Base-by-base conservation (phyloP, 2,888 invertebrate genomes). In the Dastarcus helophoroides region DNA sequence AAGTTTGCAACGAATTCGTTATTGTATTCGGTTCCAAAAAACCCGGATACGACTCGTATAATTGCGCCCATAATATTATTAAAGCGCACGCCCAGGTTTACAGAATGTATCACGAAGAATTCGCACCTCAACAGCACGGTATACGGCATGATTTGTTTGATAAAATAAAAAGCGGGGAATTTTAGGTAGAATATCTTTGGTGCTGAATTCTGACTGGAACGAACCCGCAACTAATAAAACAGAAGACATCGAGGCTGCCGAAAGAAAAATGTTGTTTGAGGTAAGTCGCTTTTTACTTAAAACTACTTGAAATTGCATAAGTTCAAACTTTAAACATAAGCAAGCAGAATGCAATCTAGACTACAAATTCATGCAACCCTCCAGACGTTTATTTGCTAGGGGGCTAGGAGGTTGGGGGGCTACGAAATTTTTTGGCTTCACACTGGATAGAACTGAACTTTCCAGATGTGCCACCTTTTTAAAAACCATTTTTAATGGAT, bases 1-100 rank as follows among this genome's bases (percentile, higher is more conserved):
- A 37, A 10, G 30, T 38, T 8, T 47, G 47, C 14, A 32, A 23
- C 8, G 43, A 46, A 10, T n/a, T n/a, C n/a, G n/a, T n/a, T n/a
- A n/a, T n/a, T n/a, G n/a, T n/a, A 7, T 19, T 19, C 6, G 19
- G 6, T 19, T 19, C 19, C 7, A 42, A 48, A 2, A 46, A 62
- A 21, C 62, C 62, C 10, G 72, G 71, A 0, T 48, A 67, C 14
- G 66, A 64, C 3, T 67, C 68, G 35, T 79, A 79, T 46, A 40
- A 67, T 38, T 74, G 73, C 25, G 67, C 60, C 0, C 74, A 76
- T 25, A 47, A 46, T 26, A 19, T 53, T 40, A 43, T 56, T 4
- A 32, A 34, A 35, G 62, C 70, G 1, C 71, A 73, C 45, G 64
- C 64, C 0, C 44, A 37, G 19, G 58, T 50, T 3, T 64, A 60